Conservation (phyloP, 2,113 vertebrate species). For the Motacilla tschutschensis region DNA sequence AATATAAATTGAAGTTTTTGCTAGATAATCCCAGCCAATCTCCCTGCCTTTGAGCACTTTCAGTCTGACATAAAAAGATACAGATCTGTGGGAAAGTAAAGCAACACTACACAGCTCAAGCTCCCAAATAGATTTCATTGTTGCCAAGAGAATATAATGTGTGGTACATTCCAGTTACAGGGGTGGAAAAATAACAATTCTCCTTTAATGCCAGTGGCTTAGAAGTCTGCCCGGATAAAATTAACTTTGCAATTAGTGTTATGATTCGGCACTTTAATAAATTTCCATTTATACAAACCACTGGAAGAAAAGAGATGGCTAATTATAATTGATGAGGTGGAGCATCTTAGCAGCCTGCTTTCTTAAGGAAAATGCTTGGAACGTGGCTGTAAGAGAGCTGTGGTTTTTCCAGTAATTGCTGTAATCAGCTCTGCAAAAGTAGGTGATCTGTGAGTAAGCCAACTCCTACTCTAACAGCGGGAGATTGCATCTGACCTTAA, state of each 20-base stretch:
- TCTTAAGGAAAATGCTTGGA: neutral
- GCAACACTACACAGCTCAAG: neutral
- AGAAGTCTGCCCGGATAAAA: slow-evolving; percentile 32
- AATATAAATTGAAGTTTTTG: neutral
- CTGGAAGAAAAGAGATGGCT: slow-evolving; percentile 49
- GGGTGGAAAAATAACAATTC: neutral
- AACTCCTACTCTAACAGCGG: slow-evolving; percentile 41
- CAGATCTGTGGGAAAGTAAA: neutral
- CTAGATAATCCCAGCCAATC: neutral
- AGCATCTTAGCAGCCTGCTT: slow-evolving; percentile 3
- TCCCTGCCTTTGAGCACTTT: neutral
- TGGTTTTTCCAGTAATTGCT: slow-evolving; percentile 43
- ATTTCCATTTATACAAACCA: slow-evolving; percentile 27
- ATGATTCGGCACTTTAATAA: slow-evolving; percentile 41
- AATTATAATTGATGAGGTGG: slow-evolving; percentile 57
- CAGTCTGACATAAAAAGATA: neutral
- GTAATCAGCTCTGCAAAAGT: slow-evolving; percentile 49
- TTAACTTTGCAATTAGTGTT: slow-evolving; percentile 58
- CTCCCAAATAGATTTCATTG: neutral
- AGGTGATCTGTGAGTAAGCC: slow-evolving; percentile 48
- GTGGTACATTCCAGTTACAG: neutral
- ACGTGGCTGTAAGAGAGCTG: slow-evolving; percentile 1
- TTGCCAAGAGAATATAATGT: neutral
- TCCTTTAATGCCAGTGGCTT: neutral
- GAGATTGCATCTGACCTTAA: slow-evolving; percentile 16